A percentile compares a stretch with the other conserved stretches of the same genome.
Conservation (phyloP, 2,113 vertebrate genomes). For the Catharus bicknelli region DNA sequence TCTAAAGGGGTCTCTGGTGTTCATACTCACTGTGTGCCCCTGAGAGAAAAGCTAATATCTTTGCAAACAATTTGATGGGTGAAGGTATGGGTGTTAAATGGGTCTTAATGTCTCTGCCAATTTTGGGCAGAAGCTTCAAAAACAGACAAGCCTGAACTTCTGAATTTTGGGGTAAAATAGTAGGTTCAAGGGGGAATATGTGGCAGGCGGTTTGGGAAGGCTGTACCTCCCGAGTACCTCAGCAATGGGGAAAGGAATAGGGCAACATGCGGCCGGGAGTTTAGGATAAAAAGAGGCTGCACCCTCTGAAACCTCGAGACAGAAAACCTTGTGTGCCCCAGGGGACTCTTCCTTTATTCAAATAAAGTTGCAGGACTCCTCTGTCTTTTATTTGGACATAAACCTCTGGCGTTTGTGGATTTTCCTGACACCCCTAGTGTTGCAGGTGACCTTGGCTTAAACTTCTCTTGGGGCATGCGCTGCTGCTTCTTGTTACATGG, state of each 20-base stretch:
- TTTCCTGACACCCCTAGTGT: not conserved
- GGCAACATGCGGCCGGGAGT: rapidly evolving
- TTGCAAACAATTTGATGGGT: not conserved
- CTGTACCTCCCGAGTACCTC: not conserved
- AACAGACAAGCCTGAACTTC: not conserved
- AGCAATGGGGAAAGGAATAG: not conserved
- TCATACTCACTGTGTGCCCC: not conserved
- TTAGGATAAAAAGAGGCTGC: too few relatives aligned
- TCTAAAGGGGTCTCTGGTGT: not conserved
- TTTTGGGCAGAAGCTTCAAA: not conserved
- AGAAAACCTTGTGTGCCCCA: not conserved
- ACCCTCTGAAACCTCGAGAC: rapidly evolving
- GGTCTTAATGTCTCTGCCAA: not conserved
- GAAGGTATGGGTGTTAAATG: not conserved
- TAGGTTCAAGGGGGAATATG: not conserved
- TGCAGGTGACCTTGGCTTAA: not conserved
- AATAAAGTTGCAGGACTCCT: not conserved
- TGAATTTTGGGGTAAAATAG: not conserved
- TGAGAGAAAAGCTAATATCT: not conserved
- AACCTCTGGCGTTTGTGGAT: not conserved
- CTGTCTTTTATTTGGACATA: not conserved
- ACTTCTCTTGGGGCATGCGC: rapidly evolving
- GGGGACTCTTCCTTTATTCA: not conserved
- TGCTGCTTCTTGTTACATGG: not conserved
- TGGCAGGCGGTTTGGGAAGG: rapidly evolving